Conservation (phyloP, 2,888 invertebrate genomes). For the Drosophila histrio region DNA sequence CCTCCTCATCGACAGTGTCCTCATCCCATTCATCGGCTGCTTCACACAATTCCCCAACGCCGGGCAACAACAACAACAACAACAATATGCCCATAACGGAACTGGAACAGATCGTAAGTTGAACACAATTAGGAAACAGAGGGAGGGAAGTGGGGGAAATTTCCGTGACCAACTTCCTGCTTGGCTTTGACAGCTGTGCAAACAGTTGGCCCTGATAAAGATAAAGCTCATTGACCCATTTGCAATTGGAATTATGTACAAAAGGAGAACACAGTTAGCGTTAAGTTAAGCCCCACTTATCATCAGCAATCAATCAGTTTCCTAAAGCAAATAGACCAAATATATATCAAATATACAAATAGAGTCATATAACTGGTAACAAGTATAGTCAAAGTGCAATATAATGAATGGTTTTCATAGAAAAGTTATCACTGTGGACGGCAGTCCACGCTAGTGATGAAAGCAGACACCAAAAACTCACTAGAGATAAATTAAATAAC, state of each 20-base stretch:
- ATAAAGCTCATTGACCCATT: slow-evolving; percentile 74
- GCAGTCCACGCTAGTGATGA: no score
- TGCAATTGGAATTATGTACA: slow-evolving; percentile 32
- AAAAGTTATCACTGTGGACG: no score
- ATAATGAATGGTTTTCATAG: no score
- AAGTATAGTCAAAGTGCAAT: neutral
- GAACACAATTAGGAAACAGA: neutral
- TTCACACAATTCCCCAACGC: slow-evolving; percentile 82
- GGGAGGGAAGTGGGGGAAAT: neutral
- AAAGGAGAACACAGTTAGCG: slow-evolving; percentile 1
- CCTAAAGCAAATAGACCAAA: slow-evolving; percentile 45
- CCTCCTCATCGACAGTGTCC: slow-evolving; percentile 84
- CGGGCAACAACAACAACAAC: slow-evolving; percentile 78
- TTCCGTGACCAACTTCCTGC: slow-evolving; percentile 51
- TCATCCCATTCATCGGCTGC: slow-evolving; percentile 78
- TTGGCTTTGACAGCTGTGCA: slow-evolving; percentile 62
- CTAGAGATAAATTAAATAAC: no score
- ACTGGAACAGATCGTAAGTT: slow-evolving; percentile 88
- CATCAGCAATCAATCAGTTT: slow-evolving; percentile 64
- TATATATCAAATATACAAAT: slow-evolving; percentile 1
- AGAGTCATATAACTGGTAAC: slow-evolving; percentile 1
- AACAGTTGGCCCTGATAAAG: slow-evolving; percentile 57
- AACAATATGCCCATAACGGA: slow-evolving; percentile 87
- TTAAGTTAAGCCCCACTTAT: slow-evolving; percentile 9
- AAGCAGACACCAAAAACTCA: no score